Evolutionary conservation across 2,888 invertebrate species (phyloP).

Genomic region (Malacosoma neustria): DNA sequence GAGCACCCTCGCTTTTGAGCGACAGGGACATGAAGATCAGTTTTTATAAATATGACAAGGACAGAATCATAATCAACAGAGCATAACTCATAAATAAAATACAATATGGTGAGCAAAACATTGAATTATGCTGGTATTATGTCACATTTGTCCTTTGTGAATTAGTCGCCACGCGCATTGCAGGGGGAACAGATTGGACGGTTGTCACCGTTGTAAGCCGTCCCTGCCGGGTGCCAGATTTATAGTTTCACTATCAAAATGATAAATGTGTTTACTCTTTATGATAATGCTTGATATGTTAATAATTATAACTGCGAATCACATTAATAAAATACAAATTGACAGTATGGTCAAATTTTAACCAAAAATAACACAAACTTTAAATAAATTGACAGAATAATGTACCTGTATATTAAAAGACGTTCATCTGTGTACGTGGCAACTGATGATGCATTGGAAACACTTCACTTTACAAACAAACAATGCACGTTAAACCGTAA

Average conservation of each 20-base stretch:
- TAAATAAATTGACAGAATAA: too few species aligned
- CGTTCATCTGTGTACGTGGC: background rate
- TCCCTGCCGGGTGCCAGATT: slow-evolving; percentile 39
- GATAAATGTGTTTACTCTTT: background rate
- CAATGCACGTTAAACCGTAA: slow-evolving; percentile 37
- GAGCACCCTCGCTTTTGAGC: slow-evolving; percentile 46
- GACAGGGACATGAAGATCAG: slow-evolving; percentile 34
- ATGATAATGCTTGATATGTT: background rate
- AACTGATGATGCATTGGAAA: slow-evolving; percentile 21
- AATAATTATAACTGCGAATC: too few species aligned
- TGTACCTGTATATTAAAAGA: too few species aligned
- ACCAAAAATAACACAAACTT: too few species aligned
- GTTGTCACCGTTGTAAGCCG: slow-evolving; percentile 49
- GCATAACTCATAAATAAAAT: slow-evolving; percentile 76
- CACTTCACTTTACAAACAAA: slow-evolving; percentile 50
- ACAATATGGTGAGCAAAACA: slow-evolving; percentile 77
- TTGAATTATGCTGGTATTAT: slow-evolving; percentile 75
- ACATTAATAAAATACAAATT: too few species aligned
- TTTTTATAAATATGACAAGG: slow-evolving; percentile 24
- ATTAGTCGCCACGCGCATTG: slow-evolving; percentile 49
- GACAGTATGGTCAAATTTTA: too few species aligned
- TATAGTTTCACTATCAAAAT: slow-evolving; percentile 25
- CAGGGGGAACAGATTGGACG: slow-evolving; percentile 53
- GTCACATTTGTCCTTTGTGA: slow-evolving; percentile 75
- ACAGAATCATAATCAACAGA: slow-evolving; percentile 42